Evolutionary conservation across 1,140 invertebrate genomes (phyloP).

Genomic region (Zaprionus nigranus): DNA sequence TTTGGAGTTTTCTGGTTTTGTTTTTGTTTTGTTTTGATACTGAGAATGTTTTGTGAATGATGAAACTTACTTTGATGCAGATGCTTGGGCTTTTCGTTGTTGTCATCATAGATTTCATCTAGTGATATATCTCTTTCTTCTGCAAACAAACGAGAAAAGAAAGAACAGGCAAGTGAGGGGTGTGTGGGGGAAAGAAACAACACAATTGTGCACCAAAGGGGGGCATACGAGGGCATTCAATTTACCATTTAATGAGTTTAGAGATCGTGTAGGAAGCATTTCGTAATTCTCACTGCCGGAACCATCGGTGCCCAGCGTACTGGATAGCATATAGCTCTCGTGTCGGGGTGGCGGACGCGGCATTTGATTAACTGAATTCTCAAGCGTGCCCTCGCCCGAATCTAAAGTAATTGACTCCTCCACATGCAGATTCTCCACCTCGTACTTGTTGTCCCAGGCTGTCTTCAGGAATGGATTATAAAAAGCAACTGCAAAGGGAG

Average conservation of each 20-base stretch:
- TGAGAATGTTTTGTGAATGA: neutral
- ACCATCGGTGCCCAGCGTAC: slow-evolving; percentile 82
- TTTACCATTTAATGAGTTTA: slow-evolving; percentile 85
- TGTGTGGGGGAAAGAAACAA: neutral
- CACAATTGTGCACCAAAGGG: slow-evolving; percentile 4
- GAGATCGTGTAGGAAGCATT: slow-evolving; percentile 87
- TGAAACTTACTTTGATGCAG: slow-evolving; percentile 83
- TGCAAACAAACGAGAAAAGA: slow-evolving; percentile 31
- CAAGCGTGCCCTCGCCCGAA: slow-evolving; percentile 89
- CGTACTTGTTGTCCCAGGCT: slow-evolving; percentile 97
- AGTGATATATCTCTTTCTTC: slow-evolving; percentile 85
- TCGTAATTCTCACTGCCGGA: slow-evolving; percentile 93
- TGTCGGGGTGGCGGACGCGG: slow-evolving; percentile 88
- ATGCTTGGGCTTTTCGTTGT: slow-evolving; percentile 84
- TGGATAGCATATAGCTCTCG: slow-evolving; percentile 87
- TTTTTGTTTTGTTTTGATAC: slow-evolving; percentile 1
- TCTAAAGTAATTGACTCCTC: slow-evolving; percentile 89
- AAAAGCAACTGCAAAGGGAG: slow-evolving; percentile 91
- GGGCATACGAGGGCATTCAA: neutral
- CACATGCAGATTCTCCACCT: slow-evolving; percentile 97
- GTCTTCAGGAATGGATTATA: slow-evolving; percentile 98
- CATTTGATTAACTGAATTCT: slow-evolving; percentile 88
- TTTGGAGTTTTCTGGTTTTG: slow-evolving; percentile 2
- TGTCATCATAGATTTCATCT: slow-evolving; percentile 88
- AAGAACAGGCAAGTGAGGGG: neutral